Conservation (phyloP, 2,888 invertebrate genomes). For the Heliconius erato region DNA sequence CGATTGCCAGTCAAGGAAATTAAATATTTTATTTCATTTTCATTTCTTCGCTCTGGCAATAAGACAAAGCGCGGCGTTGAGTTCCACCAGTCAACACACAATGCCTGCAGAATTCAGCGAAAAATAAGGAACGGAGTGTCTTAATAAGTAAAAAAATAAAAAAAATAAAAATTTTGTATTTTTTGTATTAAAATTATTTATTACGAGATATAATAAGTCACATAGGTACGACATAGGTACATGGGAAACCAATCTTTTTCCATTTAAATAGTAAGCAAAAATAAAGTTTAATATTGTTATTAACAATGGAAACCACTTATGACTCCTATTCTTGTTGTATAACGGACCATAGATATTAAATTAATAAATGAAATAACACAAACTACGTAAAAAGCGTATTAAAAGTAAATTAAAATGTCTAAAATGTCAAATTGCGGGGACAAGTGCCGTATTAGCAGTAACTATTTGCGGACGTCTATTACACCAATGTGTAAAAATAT, state of each 20-base stretch:
- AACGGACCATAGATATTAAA: conserved; percentile 78
- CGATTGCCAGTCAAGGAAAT: no score
- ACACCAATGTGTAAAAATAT: conserved; percentile 57
- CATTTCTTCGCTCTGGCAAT: no score
- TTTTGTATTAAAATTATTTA: no score
- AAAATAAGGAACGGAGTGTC: no score
- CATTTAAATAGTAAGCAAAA: background rate
- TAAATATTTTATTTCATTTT: no score
- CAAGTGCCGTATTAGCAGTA: conserved; percentile 74
- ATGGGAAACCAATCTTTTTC: background rate
- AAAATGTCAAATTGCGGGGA: conserved; percentile 83
- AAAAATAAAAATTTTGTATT: no score
- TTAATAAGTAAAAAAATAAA: no score
- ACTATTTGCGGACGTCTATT: conserved; percentile 57
- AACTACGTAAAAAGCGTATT: conserved; percentile 82
- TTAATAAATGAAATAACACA: conserved; percentile 83
- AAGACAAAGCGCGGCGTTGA: no score
- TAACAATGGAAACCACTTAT: conserved; percentile 61
- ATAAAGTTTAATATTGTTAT: background rate
- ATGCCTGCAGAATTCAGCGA: no score
- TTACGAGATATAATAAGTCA: no score
- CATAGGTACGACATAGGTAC: no score
- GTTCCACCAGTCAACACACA: no score
- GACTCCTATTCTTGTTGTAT: conserved; percentile 66
- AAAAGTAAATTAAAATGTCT: conserved; percentile 82